Percentiles rank a stretch among this genome's conserved stretches.
Conservation (phyloP, 2,888 invertebrate genomes). For the Hanleya hanleyi region DNA sequence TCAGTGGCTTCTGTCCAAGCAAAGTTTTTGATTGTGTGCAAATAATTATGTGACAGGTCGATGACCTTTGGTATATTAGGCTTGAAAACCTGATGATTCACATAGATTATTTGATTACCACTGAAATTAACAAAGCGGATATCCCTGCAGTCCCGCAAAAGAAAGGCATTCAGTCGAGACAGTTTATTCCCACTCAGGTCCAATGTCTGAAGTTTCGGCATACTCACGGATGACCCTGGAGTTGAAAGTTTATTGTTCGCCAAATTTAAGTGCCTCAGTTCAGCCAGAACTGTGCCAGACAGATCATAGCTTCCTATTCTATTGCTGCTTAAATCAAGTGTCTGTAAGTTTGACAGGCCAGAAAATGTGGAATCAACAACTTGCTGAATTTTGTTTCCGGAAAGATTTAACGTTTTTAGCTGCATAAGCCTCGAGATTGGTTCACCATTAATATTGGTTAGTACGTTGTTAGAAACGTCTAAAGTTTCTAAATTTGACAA, state of each 20-base stretch:
- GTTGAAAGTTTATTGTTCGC: not conserved
- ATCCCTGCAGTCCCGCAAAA: slow-evolving; percentile 51
- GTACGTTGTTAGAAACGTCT: slow-evolving; percentile 43
- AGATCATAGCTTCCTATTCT: not conserved
- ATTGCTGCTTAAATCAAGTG: slow-evolving; percentile 51
- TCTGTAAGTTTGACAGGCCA: slow-evolving; percentile 33
- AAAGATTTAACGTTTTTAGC: slow-evolving; percentile 44
- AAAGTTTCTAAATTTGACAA: slow-evolving; percentile 35
- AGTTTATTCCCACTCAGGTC: slow-evolving; percentile 51
- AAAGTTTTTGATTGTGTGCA: slow-evolving; percentile 47
- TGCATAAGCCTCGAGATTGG: slow-evolving; percentile 43
- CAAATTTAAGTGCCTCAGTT: not conserved
- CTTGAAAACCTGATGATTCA: slow-evolving; percentile 56
- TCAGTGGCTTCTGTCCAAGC: slow-evolving; percentile 55
- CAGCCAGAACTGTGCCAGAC: not conserved
- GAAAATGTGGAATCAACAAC: not conserved
- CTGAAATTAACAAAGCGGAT: slow-evolving; percentile 59
- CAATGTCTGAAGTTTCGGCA: slow-evolving; percentile 21
- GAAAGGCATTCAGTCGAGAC: slow-evolving; percentile 41
- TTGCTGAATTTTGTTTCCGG: slow-evolving; percentile 45
- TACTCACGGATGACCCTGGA: not conserved
- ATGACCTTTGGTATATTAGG: slow-evolving; percentile 52
- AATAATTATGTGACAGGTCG: slow-evolving; percentile 61
- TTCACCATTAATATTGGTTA: slow-evolving; percentile 35
- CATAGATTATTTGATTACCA: slow-evolving; percentile 50